Evolutionary conservation across 2,888 invertebrate species (phyloP), one percentile per base, ranked within the genome.

Genomic region (Nymphalis polychloros): DNA sequence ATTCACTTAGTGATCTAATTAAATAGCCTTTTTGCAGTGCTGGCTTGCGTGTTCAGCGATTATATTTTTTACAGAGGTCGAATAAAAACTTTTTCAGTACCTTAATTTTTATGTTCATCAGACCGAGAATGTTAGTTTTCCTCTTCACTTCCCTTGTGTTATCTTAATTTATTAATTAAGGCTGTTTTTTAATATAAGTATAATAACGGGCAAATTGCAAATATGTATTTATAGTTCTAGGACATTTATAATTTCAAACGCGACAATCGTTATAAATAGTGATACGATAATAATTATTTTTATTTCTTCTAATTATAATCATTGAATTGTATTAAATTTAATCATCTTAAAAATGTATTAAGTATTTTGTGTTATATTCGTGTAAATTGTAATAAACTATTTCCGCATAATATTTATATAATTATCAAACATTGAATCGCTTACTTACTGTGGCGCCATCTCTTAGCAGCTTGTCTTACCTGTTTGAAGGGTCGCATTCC

Each of bases 401-500:
- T 19, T 13, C 27, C 46, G 7, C 31, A 60, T 60, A 20, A 57
- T 35, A n/a, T 59, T 50, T 7, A 46, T 49, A 35, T 48, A 57
- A 6, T 20, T 41, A 13, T 41, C 2, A 47, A 47, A n/a, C 49
- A n/a, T n/a, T 31, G 27, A 48, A 8, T 35, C 20, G 47, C 16
- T 20, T 41, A 23, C 20, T 19, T n/a, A 23, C 3, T 77, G 76
- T 80, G 79, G 79, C 87, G 90, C 90, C 90, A 90, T 84, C 92
- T 91, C 85, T 69, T 72, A 77, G 78, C 68, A 74, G 67, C 63
- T 63, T 63, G 75, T 84, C 93, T 90, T 94, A 97, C 97, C 96
- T 98, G 98, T 92, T 97, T 97, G 93, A 98, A 98, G 85, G 97
- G 98, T 79, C 98, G 95, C 94, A 98, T 97, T 81, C 98, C 98